Percentiles rank a stretch among this genome's conserved stretches.
Evolutionary conservation across 2,888 invertebrate genomes (phyloP).

Genomic region (Stramonita haemastoma): DNA sequence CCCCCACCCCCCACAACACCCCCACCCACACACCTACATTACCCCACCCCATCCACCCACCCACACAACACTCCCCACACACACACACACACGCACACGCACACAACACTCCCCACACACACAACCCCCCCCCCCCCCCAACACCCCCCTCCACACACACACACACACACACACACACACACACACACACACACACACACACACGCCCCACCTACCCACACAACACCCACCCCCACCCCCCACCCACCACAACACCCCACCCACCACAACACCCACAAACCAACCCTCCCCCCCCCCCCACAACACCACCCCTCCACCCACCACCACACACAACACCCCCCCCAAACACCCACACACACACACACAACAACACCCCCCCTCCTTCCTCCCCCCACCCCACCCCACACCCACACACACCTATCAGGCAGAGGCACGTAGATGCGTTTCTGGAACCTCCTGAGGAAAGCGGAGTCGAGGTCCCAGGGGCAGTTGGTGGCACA

Average conservation of each 20-base stretch:
- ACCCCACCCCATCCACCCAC: background rate
- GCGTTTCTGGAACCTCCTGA: slow-evolving; percentile 81
- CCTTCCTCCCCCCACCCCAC: background rate
- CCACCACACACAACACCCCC: background rate
- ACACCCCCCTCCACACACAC: background rate
- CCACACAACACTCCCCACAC: no score
- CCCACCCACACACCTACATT: background rate
- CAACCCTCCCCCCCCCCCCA: background rate
- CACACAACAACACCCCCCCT: background rate
- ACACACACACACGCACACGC: background rate
- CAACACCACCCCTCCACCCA: background rate
- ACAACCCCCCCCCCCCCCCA: background rate
- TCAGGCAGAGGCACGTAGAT: slow-evolving; percentile 81
- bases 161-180: no score
- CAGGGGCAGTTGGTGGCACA: slow-evolving; percentile 83
- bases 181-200: no score
- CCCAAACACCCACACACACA: no score
- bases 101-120: background rate
- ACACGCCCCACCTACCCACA: no score
- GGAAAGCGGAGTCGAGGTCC: slow-evolving; percentile 82
- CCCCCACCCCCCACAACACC: background rate
- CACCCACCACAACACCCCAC: background rate
- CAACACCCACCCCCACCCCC: background rate
- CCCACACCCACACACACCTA: slow-evolving; percentile 64
- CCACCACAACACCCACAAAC: background rate